Conservation (phyloP, 1,140 invertebrate genomes). For the Chymomyza costata region DNA sequence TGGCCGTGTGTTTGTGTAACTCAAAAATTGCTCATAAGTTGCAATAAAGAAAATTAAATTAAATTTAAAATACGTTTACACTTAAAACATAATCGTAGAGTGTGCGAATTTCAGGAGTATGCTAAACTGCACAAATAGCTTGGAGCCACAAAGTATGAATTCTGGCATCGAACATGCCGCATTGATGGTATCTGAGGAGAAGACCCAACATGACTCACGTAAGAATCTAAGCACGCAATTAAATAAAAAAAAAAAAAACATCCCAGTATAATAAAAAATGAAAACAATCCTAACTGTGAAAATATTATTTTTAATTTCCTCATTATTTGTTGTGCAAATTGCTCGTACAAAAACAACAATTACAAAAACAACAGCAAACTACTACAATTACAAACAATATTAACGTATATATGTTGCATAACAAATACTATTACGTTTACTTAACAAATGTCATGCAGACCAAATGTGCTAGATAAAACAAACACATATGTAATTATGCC, state of each 20-base stretch:
- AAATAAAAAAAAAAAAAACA: conserved; percentile 19
- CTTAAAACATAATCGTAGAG: conserved; percentile 78
- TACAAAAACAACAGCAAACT: conserved; percentile 24
- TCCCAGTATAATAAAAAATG: conserved; percentile 21
- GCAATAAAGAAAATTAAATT: conserved; percentile 55
- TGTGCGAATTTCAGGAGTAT: conserved; percentile 86
- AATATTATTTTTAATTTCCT: conserved; percentile 37
- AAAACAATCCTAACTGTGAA: conserved; percentile 27
- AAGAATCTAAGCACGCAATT: conserved; percentile 77
- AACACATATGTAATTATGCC: not conserved
- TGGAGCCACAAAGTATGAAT: conserved; percentile 82
- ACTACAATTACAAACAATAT: conserved; percentile 26
- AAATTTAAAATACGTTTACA: conserved; percentile 73
- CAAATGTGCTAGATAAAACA: too few species aligned
- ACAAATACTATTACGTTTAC: conserved; percentile 4
- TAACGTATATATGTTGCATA: conserved; percentile 19
- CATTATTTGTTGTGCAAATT: conserved; percentile 69
- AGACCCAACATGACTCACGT: conserved; percentile 87
- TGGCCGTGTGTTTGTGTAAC: conserved; percentile 17
- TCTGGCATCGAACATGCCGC: conserved; percentile 84
- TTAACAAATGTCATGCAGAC: too few species aligned
- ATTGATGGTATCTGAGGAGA: conserved; percentile 85
- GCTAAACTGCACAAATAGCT: conserved; percentile 88
- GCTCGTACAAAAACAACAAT: conserved; percentile 43
- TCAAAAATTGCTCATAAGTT: conserved; percentile 45